Conservation (phyloP, 2,888 invertebrate genomes). For the Eupithecia dodoneata region DNA sequence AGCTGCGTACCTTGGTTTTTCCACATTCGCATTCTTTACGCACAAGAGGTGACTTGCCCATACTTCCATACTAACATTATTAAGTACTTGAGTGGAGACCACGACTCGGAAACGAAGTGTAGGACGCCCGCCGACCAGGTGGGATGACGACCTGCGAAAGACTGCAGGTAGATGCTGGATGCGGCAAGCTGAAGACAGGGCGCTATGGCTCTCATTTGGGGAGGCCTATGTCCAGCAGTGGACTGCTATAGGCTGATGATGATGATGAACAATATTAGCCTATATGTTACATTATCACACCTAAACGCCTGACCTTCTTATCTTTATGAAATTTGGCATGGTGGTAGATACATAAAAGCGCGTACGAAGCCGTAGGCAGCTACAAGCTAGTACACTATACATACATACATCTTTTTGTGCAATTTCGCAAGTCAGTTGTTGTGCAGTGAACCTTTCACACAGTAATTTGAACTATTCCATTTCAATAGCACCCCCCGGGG, state of each 20-base stretch:
- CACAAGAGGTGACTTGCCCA: background rate
- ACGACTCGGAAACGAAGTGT: too few relatives aligned
- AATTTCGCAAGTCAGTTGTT: background rate
- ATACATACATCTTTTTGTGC: background rate
- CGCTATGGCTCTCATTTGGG: too few relatives aligned
- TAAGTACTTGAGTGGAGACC: too few relatives aligned
- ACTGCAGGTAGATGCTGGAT: too few relatives aligned
- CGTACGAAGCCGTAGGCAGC: background rate
- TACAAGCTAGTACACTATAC: background rate
- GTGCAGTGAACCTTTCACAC: background rate
- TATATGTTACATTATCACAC: background rate
- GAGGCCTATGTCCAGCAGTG: too few relatives aligned
- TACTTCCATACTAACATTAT: background rate
- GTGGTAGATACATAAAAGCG: background rate
- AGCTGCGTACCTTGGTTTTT: background rate
- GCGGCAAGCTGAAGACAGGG: too few relatives aligned
- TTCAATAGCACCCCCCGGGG: conserved; percentile 29
- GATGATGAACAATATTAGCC: background rate
- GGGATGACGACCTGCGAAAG: too few relatives aligned
- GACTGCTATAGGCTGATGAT: too few relatives aligned
- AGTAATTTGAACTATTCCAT: conserved; percentile 15
- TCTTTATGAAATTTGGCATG: background rate
- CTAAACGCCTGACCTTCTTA: background rate
- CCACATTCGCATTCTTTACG: background rate
- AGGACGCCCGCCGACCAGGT: too few relatives aligned